These are phyloP conservation scores for Philopedon plagiatum DNA, from an alignment of 2,888 invertebrate genomes.

Conservation along the genomic window DNA sequence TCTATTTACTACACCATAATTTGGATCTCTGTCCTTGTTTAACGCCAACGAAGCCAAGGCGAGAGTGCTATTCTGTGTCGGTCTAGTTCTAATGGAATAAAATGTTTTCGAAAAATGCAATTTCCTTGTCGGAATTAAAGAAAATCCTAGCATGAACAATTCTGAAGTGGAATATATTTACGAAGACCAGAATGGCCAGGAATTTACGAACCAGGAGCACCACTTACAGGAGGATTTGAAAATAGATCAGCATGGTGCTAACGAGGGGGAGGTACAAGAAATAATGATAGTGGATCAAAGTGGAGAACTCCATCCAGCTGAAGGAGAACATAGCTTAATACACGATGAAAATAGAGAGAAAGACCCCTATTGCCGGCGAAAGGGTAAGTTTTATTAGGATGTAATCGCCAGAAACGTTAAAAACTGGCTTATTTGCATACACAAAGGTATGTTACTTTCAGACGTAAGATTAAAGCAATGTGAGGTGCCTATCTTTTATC, in stretches of 20 bases:
- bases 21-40: slow-evolving; percentile 6
- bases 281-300: slow-evolving; percentile 46
- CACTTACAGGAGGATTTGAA: slow-evolving; percentile 29
- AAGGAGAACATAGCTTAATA: not conserved
- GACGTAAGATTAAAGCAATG: not conserved
- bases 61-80: slow-evolving; percentile 24
- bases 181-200: slow-evolving; percentile 45
- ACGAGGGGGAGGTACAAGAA: slow-evolving; percentile 30
- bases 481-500: not conserved
- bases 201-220: slow-evolving; percentile 35
- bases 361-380: slow-evolving; percentile 44
- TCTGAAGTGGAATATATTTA: slow-evolving; percentile 46
- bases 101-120: slow-evolving; percentile 30
- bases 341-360: slow-evolving; percentile 33
- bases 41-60: slow-evolving; percentile 16
- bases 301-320: slow-evolving; percentile 4
- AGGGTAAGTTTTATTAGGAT: slow-evolving; percentile 24
- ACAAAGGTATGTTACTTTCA: slow-evolving; percentile 19
- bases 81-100: slow-evolving; percentile 11
- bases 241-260: slow-evolving; percentile 16
- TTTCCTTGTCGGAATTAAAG: slow-evolving; percentile 26
- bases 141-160: slow-evolving; percentile 34
- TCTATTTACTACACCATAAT: not conserved
- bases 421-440: not conserved
- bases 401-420: not conserved